Percentiles rank a stretch among this genome's conserved stretches.
These are phyloP conservation scores for Bimastos eiseni DNA, from an alignment of 2,888 invertebrate species.

Conservation along the genomic window DNA sequence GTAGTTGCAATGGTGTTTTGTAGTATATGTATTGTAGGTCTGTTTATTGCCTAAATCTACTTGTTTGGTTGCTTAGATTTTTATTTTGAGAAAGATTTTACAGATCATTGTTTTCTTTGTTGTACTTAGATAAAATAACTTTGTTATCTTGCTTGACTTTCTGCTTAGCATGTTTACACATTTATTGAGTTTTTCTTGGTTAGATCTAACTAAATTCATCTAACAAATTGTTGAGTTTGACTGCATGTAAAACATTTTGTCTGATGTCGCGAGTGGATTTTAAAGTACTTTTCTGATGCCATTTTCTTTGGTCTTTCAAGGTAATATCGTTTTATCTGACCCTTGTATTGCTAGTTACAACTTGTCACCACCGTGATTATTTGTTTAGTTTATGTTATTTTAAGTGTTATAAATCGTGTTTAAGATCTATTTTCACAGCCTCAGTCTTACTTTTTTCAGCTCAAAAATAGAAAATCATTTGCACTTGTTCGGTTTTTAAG, in stretches of 20 bases:
- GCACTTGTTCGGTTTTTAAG: background rate
- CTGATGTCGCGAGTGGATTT: background rate
- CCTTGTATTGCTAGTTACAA: background rate
- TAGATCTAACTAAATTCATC: background rate
- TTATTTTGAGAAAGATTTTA: background rate
- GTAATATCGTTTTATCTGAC: background rate
- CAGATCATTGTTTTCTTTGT: background rate
- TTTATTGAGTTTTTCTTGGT: background rate
- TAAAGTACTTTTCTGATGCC: background rate
- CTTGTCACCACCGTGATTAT: background rate
- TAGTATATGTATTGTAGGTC: background rate
- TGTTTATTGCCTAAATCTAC: background rate
- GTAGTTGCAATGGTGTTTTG: background rate
- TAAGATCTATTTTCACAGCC: background rate
- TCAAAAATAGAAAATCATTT: background rate
- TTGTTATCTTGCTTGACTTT: background rate
- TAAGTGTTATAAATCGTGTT: background rate
- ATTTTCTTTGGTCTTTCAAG: background rate
- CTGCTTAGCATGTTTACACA: background rate
- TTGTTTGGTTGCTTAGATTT: background rate
- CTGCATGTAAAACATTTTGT: background rate
- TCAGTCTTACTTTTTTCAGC: background rate
- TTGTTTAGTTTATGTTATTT: background rate
- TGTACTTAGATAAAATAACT: background rate
- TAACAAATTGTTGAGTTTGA: background rate